Evolutionary conservation across 2,113 vertebrate species (phyloP).

Genomic region (Gymnogyps californianus): DNA sequence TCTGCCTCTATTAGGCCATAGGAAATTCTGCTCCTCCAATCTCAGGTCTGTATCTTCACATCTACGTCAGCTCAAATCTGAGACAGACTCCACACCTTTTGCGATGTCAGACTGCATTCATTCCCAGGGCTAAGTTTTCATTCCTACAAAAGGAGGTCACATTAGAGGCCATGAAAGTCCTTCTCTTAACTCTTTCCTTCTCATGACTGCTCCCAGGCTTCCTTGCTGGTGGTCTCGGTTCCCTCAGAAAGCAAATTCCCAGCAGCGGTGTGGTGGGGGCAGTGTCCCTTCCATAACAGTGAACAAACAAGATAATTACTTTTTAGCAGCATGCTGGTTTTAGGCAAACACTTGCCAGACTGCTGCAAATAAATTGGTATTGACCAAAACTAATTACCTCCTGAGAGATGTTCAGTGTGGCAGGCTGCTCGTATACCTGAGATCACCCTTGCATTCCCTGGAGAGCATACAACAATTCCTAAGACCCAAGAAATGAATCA

Average conservation of each 20-base stretch:
- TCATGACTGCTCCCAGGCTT: neutral
- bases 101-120: neutral
- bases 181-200: neutral
- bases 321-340: neutral
- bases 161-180: neutral
- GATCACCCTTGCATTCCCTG: neutral
- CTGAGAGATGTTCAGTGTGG: neutral
- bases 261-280: neutral
- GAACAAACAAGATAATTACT: neutral
- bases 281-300: neutral
- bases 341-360: constrained; percentile 22
- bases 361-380: neutral
- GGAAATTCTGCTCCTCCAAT: neutral
- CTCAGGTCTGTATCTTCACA: neutral
- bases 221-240: neutral
- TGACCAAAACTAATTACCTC: constrained; percentile 8
- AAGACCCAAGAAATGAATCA: neutral
- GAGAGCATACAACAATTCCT: neutral
- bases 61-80: neutral
- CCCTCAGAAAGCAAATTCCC: neutral
- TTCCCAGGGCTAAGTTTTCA: neutral
- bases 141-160: neutral
- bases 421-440: neutral
- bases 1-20: neutral
- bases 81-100: neutral